Evolutionary conservation across 2,113 vertebrate genomes (phyloP).

Genomic region (Scomber japonicus): DNA sequence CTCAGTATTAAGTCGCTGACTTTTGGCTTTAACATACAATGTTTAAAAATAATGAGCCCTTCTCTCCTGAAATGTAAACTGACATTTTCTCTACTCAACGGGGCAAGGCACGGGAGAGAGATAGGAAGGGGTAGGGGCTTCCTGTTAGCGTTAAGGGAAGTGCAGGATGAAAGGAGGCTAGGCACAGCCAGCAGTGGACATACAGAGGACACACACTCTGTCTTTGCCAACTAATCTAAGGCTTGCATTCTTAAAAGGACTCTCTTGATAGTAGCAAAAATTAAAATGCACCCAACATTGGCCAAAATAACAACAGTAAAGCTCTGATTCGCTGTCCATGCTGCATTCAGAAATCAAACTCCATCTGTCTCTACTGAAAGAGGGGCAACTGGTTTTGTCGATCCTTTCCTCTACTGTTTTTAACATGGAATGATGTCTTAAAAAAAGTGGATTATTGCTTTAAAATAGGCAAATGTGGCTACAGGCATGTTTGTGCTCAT

Average conservation of each 20-base stretch:
- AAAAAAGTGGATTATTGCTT: constrained; percentile 24
- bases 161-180: constrained; percentile 41
- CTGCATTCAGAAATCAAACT: not conserved
- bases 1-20: not conserved
- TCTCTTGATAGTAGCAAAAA: not conserved
- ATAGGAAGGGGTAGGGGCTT: constrained; percentile 74
- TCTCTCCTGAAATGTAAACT: constrained; percentile 59
- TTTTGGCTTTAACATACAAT: constrained; percentile 13
- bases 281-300: not conserved
- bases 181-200: constrained; percentile 59
- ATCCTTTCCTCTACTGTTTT: not conserved
- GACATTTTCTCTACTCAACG: constrained; percentile 38
- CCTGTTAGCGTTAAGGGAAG: constrained; percentile 74
- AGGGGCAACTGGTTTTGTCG: constrained; percentile 48
- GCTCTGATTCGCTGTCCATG: constrained; percentile 27
- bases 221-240: constrained; percentile 15
- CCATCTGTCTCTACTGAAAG: not conserved
- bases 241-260: not conserved
- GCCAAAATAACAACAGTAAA: constrained; percentile 23
- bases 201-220: constrained; percentile 31
- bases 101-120: constrained; percentile 43
- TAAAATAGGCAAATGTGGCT: constrained; percentile 2
- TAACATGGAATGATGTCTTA: not conserved
- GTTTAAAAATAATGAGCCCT: not conserved
- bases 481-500: not conserved